These are phyloP conservation scores for Dicrostonyx torquatus DNA, from an alignment of 2,797 vertebrate genomes.

Conservation along the genomic window DNA sequence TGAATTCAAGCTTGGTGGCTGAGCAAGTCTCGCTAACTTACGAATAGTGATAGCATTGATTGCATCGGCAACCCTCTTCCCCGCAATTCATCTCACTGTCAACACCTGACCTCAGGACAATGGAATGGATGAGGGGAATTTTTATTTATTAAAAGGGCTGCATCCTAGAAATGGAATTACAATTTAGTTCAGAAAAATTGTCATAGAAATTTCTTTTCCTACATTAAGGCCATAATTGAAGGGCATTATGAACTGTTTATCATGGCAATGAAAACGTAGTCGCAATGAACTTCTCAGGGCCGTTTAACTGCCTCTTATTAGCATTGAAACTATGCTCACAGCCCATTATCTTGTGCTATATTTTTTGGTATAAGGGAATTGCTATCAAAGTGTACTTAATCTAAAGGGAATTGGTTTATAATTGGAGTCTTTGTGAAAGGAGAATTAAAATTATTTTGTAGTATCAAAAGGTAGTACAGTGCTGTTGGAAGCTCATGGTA, in stretches of 20 bases:
- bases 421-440: conserved; percentile 84
- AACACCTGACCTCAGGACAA: conserved; percentile 74
- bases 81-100: conserved; percentile 69
- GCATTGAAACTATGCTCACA: conserved; percentile 84
- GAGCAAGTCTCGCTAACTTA: conserved; percentile 69
- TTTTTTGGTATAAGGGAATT: conserved; percentile 85
- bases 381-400: conserved; percentile 86
- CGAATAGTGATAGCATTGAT: conserved; percentile 73
- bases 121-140: conserved; percentile 68
- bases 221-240: conserved; percentile 80
- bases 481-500: conserved; percentile 71
- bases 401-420: conserved; percentile 87
- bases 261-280: conserved; percentile 82
- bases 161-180: conserved; percentile 77
- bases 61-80: conserved; percentile 69
- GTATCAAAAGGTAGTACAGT: conserved; percentile 75
- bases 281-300: conserved; percentile 83
- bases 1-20: conserved; percentile 30
- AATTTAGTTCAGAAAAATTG: conserved; percentile 77
- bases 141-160: conserved; percentile 79
- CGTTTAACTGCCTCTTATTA: conserved; percentile 85
- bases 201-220: conserved; percentile 77
- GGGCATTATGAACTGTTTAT: conserved; percentile 83
- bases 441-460: conserved; percentile 85
- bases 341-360: conserved; percentile 84